A percentile compares a stretch with the other conserved stretches of the same genome.
These are phyloP conservation scores for Euspilapteryx auroguttella DNA, from an alignment of 2,888 invertebrate species.

Conservation along the genomic window DNA sequence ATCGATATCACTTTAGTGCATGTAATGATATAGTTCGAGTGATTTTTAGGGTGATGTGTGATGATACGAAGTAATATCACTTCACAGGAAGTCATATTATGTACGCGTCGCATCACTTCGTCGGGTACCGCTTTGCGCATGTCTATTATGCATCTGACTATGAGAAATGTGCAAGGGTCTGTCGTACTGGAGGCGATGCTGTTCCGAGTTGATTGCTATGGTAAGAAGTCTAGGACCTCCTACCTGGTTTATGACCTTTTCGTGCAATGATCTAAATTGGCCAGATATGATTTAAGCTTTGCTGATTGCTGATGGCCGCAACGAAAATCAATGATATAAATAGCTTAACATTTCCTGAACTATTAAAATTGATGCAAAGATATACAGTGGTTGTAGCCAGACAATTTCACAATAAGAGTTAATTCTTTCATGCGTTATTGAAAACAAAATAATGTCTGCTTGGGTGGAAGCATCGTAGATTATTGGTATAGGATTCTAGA, in stretches of 20 bases:
- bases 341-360: slow-evolving; percentile 7
- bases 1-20: no score
- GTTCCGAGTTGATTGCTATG: slow-evolving; percentile 16
- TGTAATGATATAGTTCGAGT: no score
- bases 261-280: slow-evolving; percentile 16
- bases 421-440: slow-evolving; percentile 12
- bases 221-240: slow-evolving; percentile 18
- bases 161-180: slow-evolving; percentile 17
- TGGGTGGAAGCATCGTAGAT: slow-evolving; percentile 9
- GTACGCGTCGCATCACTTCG: no score
- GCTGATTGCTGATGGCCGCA: slow-evolving; percentile 13
- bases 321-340: slow-evolving; percentile 4
- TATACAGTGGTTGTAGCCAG: slow-evolving; percentile 9
- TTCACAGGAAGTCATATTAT: no score
- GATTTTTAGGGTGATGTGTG: no score
- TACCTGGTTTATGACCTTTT: slow-evolving; percentile 16
- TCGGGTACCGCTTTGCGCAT: no score
- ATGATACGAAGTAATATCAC: no score
- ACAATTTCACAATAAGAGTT: slow-evolving; percentile 14
- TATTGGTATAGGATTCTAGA: slow-evolving; percentile 19
- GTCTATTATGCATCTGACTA: slow-evolving; percentile 13
- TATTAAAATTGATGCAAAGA: slow-evolving; percentile 7
- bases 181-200: slow-evolving; percentile 14
- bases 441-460: slow-evolving; percentile 8
- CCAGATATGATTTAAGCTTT: slow-evolving; percentile 18